Evolutionary conservation across 2,888 invertebrate genomes (phyloP), one percentile per base, ranked within the genome.

Genomic region (Molorchus minor): DNA sequence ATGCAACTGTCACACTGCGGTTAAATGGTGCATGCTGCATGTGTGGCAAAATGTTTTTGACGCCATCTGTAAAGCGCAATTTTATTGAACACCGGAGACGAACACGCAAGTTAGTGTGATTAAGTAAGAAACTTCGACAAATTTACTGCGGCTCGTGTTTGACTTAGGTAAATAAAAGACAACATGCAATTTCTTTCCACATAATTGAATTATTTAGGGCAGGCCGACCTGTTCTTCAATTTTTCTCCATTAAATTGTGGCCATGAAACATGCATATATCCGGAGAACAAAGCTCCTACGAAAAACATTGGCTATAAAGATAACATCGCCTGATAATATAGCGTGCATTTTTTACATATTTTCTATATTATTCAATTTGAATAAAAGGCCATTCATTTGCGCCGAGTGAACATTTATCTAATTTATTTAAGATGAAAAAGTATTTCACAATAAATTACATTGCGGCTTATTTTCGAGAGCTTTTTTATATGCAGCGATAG

Each of bases 81-180:
- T 19, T 47, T 12, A 16, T 17, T 19, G 19, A 43, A 43, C 13
- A 17, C 44, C 29, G 19, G 40, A 53, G 46, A 56, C 53, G 49
- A 56, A 56, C 71, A 69, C 67, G 67, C 66, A 62, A 69, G 58
- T 64, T 61, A 60, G 61, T 63, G 62, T 64, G 67, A 70, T 65
- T 70, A 69, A 68, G 61, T 62, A 62, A 68, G 68, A 72, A 71
- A 70, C 70, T 74, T 73, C 68, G 66, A 70, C 71, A 72, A 74
- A 73, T 73, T 72, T 71, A 70, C 67, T 55, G 61, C 52, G 54
- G 67, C 67, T 70, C 71, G 72, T 71, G 72, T 68, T 71, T 61
- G 61, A 52, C 45, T 54, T 61, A 60, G 57, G 64, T 71, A 71
- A 72, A 72, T 70, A 71, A 64, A 62, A 58, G 44, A 38, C 35